Evolutionary conservation across 2,113 vertebrate species (phyloP).

Genomic region (Clarias magur): DNA sequence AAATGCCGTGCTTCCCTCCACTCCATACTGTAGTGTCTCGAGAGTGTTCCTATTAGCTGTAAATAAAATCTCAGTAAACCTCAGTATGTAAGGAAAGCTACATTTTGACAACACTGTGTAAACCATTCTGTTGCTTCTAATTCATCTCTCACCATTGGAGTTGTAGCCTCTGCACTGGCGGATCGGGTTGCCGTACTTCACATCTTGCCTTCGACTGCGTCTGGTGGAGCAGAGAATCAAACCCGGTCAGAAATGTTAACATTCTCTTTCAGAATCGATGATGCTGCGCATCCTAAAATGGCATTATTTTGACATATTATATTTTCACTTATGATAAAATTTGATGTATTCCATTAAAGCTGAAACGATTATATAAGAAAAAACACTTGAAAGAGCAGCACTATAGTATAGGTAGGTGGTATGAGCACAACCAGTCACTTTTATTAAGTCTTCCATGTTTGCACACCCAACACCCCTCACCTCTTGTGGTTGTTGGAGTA

Average conservation of each 20-base stretch:
- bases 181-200: conserved; percentile 82
- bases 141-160: conserved; percentile 73
- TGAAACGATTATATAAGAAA: background rate
- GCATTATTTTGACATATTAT: background rate
- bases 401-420: background rate
- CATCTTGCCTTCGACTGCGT: conserved; percentile 81
- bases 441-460: background rate
- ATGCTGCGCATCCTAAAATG: background rate
- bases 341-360: background rate
- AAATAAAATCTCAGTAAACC: background rate
- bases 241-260: conserved; percentile 46
- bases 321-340: background rate
- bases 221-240: conserved; percentile 63
- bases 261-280: background rate
- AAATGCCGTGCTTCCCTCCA: conserved; percentile 93
- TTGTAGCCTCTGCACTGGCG: conserved; percentile 83
- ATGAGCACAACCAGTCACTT: background rate
- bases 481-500: conserved; percentile 95
- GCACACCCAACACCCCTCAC: conserved; percentile 62
- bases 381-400: background rate
- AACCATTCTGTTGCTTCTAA: background rate
- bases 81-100: background rate
- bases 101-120: background rate
- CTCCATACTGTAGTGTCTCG: conserved; percentile 90
- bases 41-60: conserved; percentile 89